Evolutionary conservation across 2,888 invertebrate genomes (phyloP), one percentile per base, ranked within the genome.

Genomic region (Tenthredo mesomela): DNA sequence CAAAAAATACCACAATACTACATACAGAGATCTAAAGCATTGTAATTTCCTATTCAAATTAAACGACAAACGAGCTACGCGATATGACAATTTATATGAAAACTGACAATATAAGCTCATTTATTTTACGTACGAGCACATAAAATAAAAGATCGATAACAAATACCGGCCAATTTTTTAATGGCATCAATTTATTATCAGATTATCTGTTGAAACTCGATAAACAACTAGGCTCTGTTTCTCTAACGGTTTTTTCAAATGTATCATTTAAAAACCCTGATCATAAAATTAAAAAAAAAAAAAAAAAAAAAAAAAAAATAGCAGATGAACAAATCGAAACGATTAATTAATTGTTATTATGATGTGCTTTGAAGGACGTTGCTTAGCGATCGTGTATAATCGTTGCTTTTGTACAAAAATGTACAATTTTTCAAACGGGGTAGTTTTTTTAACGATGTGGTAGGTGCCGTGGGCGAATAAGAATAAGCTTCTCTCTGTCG

Each of bases 401-500:
- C 25, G 54, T 18, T 54, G 54, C 54, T n/a, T 18, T 6, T 21
- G 21, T 12, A 61, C 61, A 61, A n/a, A 61, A 61, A 21, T 25
- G 61, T 25, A 25, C n/a, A 18, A 50, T 50, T 21, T 61, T 61
- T 61, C n/a, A 43, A 43, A 25, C 10, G 29, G 73, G 43, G 43
- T 54, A 54, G 33, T 50, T 50, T 77, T 77, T 54, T 10, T n/a
- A 54, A n/a, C 29, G 9, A 33, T 47, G 33, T 29, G 54, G 7
- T 29, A 77, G 77, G 37, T 77, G 77, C 33, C 77, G 77, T 54
- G 54, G 77, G 3, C 9, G 77, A 54, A 54, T 54, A 54, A 21
- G 77, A 37, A 54, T 3, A 18, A 47, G 29, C 15, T 29, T 29
- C 12, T 77, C 77, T 29, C 77, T 50, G 29, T 54, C 12, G 65